phyloP scores from a whole-genome alignment of 2,797 vertebrate species.

The Ibycter americanus region DNA sequence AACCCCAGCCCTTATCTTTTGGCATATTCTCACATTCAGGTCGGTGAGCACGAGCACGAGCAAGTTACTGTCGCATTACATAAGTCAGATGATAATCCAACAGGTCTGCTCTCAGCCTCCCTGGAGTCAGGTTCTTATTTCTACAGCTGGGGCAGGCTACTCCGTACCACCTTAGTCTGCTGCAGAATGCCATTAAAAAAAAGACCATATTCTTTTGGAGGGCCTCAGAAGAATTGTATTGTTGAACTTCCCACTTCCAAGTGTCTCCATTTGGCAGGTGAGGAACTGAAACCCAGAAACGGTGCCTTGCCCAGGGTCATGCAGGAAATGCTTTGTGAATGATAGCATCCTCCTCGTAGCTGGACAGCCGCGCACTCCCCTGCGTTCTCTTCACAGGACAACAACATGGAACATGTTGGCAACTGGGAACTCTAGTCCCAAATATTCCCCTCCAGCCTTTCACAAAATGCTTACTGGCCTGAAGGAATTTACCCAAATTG shows the following conservation, averaged over 20 bases:
- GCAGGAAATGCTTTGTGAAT: not conserved
- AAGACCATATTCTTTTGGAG: not conserved
- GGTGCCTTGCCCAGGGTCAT: not conserved
- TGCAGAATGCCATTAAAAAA: not conserved
- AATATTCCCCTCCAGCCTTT: not conserved
- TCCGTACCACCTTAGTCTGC: not conserved
- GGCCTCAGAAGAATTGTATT: not conserved
- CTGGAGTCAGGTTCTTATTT: not conserved
- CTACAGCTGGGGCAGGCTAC: not conserved
- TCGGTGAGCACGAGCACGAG: rapidly evolving
- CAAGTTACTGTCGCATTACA: rapidly evolving
- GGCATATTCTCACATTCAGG: not conserved
- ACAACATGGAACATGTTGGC: not conserved
- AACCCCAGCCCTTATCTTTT: not conserved
- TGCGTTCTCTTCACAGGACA: not conserved
- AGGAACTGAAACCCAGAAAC: not conserved
- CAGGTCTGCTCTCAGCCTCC: not conserved
- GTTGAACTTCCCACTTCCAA: not conserved
- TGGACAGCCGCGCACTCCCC: not conserved
- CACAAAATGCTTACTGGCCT: not conserved
- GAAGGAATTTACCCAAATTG: not conserved
- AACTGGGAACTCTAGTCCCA: not conserved
- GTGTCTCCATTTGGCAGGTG: not conserved
- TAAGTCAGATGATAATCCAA: not conserved
- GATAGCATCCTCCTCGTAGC: not conserved